Base-by-base conservation (phyloP, 2,888 invertebrate species). In the Petrolisthes cinctipes region DNA sequence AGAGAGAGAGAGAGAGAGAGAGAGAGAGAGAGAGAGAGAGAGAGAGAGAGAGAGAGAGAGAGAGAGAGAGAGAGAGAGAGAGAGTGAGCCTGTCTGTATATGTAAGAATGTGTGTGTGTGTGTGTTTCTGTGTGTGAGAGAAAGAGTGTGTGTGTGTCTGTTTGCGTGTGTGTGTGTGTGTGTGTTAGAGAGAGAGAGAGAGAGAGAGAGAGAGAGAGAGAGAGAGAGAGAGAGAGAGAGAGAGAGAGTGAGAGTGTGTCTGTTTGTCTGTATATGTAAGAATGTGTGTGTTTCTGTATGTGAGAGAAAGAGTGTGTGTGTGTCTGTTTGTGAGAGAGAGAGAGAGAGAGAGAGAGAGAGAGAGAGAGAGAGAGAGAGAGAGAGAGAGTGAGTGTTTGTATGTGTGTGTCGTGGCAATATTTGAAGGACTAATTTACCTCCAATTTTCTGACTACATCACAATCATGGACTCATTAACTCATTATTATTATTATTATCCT, bases 71-170 rank as follows among this genome's bases (percentile, higher is more conserved):
- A 75, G 37, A 0, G 11, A 5, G 66, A 51, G 9, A n/a, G n/a
- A 54, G 14, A 2, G 37, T 7, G 11, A 61, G 14, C 6, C 51
- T 23, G n/a, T 51, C 4, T 61, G 6, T 82, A 37, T 82, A 11
- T 61, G 11, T 61, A 51, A 68, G 71, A 68, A 37, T 68, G 82
- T 82, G 82, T 82, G 68, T 82, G 82, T 82, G 57, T 80, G 57
- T 80, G 80, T 80, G 53, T 78, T 37, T 78, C 51, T 78, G 78
- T 78, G 78, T 78, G 78, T 78, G 51, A 14, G 53, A 51, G 37
- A 9, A n/a, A 17, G 53, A 51, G 78, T 78, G 78, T 53, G 53
- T 78, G 78, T 78, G 78, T 78, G 78, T 37, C 51, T 53, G 53
- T 78, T 7, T 78, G 56, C 17, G 79, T 79, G 56, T 54, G 56